Base-by-base conservation (phyloP, 2,113 vertebrate genomes). In the Apeltes quadracus region DNA sequence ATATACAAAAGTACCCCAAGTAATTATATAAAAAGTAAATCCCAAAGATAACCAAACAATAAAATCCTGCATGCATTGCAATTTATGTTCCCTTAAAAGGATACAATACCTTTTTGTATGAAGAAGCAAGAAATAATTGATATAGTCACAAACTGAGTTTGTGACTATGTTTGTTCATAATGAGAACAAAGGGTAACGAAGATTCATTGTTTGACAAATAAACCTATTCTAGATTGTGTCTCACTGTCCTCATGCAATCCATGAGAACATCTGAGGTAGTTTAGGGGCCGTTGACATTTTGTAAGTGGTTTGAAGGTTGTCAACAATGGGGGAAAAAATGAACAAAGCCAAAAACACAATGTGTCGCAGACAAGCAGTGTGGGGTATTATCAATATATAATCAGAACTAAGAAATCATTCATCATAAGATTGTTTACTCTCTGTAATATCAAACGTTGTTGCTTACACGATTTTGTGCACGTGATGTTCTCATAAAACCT, bases 401-500 rank as follows among this genome's bases (percentile, higher is more conserved):
- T 43, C 16, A 56, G 16, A 7, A 39, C 39, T 67, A 39, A 27
- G 15, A 54, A 29, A 25, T 23, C 11, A 51, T 51, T 51, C 6
- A 51, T 51, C 50, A 51, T 14, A 13, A 32, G 18, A 68, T 29
- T 25, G 27, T 54, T 29, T 16, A 29, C 56, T 56, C 27, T n/a
- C 18, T 32, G 27, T 56, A 32, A 44, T 56, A 56, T 56, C 53
- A 38, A 34, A 20, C 5, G 12, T 57, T 32, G 7, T 16, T 7
- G 27, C 44, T 69, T 57, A 29, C 48, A 41, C 10, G 22, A 32
- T 50, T n/a, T 48, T 53, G 14, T 23, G 5, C 16, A 18, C 16
- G 10, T 34, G 25, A 46, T n/a, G 15, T 55, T 55, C 18, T 69
- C 53, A n/a, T 39, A 23, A 56, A 48, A 25, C 61, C 22, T 66